These are phyloP conservation scores for Ommatoiulus sabulosus DNA, from an alignment of 2,888 invertebrate genomes.

Conservation along the genomic window DNA sequence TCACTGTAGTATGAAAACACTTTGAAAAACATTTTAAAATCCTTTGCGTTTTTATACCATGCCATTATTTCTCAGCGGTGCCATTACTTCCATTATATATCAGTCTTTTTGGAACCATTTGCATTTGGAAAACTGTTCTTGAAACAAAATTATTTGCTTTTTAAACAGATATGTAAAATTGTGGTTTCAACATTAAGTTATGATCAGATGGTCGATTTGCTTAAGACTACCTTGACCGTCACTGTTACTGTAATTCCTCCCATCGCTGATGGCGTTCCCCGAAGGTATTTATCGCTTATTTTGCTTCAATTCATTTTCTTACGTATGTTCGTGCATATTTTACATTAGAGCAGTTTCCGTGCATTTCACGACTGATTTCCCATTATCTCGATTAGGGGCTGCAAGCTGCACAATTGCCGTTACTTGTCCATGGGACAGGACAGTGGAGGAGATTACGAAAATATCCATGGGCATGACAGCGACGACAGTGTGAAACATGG, in stretches of 20 bases:
- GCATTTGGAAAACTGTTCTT: too few relatives aligned
- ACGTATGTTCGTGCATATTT: too few relatives aligned
- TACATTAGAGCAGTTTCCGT: too few relatives aligned
- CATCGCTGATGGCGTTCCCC: slow-evolving; percentile 76
- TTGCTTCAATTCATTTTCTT: background rate
- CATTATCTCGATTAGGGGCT: slow-evolving; percentile 70
- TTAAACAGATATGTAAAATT: slow-evolving; percentile 80
- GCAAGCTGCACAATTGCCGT: slow-evolving; percentile 75
- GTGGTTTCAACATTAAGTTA: slow-evolving; percentile 89
- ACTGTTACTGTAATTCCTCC: slow-evolving; percentile 86
- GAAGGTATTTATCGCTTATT: slow-evolving; percentile 68
- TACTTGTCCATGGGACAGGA: slow-evolving; percentile 71
- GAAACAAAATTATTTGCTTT: background rate
- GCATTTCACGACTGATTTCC: slow-evolving; percentile 50
- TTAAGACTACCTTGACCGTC: slow-evolving; percentile 89
- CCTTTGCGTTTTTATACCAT: too few relatives aligned
- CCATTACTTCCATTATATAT: too few relatives aligned
- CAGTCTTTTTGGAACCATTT: too few relatives aligned
- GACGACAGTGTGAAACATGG: slow-evolving; percentile 58
- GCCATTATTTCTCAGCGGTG: too few relatives aligned
- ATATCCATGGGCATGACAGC: slow-evolving; percentile 72
- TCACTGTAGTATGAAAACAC: too few relatives aligned
- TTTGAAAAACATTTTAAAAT: too few relatives aligned
- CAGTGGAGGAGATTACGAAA: slow-evolving; percentile 78
- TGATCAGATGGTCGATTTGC: slow-evolving; percentile 91